Evolutionary conservation across 2,113 vertebrate genomes (phyloP), one percentile per base, ranked within the genome.

Genomic region (Felis catus): DNA sequence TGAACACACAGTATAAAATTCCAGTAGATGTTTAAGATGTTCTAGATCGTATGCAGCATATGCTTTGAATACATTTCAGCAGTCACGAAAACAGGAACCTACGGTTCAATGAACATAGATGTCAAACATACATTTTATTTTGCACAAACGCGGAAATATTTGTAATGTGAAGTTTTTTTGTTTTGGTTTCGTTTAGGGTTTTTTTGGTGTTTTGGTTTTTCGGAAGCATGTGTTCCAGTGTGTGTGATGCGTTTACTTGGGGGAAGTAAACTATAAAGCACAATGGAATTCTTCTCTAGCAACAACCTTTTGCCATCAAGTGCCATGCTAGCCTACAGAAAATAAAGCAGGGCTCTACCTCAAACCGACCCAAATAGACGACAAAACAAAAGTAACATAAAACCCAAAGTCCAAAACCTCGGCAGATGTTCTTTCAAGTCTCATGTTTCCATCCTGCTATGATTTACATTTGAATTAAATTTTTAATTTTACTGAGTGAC

Each of bases 401-500:
- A 97, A 58, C 3, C 4, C 33, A 10, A 70, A 93, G 53, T 36
- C 10, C 9, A 76, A 85, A 5, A 79, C 18, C 79, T 96, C 4
- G 41, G 14, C 0, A 23, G 73, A 91, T 97, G 76, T 25, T 98
- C 73, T 85, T 98, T 98, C 79, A 97, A 65, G 61, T 97, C 95
- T 68, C 85, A 93, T 65, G 36, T 96, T 94, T 23, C 51, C 61
- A 93, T 93, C 89, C 8, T 48, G 51, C 45, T 93, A 48, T 97
- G 97, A 98, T 98, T 98, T 97, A 82, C 83, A 97, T 98, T 97
- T 98, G 97, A 98, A 98, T 98, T 96, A 98, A 95, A 92, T 97
- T 98, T 98, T 68, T 88, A 91, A 71, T 98, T 98, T 98, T 95
- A 96, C 55, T 96, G 92, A 99, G n/a, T 98, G 96, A 97, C 96